Conservation (phyloP, 23 tunicate species). For the Botrylloides violaceus region DNA sequence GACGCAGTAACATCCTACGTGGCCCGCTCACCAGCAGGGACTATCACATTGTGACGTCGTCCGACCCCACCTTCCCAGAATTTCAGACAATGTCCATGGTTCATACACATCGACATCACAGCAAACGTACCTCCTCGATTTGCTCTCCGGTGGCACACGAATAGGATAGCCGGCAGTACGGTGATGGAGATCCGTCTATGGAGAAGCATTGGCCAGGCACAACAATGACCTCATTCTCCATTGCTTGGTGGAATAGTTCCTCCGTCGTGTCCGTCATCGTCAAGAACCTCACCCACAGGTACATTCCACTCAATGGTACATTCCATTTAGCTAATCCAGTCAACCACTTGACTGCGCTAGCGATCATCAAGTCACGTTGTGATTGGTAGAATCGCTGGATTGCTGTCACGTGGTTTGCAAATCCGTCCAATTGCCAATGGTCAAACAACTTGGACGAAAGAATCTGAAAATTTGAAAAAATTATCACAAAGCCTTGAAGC, state of each 20-base stretch:
- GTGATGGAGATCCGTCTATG: constrained; percentile 43
- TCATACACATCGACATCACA: too few relatives aligned
- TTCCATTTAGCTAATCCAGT: constrained; percentile 85
- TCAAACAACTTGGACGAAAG: constrained; percentile 39
- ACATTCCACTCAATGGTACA: constrained; percentile 90
- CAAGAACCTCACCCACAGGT: constrained; percentile 76
- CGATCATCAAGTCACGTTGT: constrained; percentile 49
- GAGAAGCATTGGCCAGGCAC: constrained; percentile 75
- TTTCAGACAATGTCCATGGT: too few relatives aligned
- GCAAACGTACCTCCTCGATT: constrained; percentile 76
- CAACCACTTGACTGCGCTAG: constrained; percentile 29
- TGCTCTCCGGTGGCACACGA: constrained; percentile 49
- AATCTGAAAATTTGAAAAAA: constrained; percentile 23
- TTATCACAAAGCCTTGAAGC: too few relatives aligned
- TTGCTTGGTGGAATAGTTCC: constrained; percentile 33
- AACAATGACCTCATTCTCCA: constrained; percentile 52
- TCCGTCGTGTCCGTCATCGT: constrained; percentile 40
- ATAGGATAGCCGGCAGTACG: constrained; percentile 68
- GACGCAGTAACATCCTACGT: too few relatives aligned
- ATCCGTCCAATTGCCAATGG: constrained; percentile 80
- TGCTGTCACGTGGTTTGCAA: constrained; percentile 39
- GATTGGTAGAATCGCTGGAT: constrained; percentile 48
- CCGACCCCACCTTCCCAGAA: too few relatives aligned
- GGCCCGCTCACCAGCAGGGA: too few relatives aligned
- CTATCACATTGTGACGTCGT: too few relatives aligned